Evolutionary conservation across 2,797 vertebrate species (phyloP), one percentile per base, ranked within the genome.

Genomic region (Labroides dimidiatus): DNA sequence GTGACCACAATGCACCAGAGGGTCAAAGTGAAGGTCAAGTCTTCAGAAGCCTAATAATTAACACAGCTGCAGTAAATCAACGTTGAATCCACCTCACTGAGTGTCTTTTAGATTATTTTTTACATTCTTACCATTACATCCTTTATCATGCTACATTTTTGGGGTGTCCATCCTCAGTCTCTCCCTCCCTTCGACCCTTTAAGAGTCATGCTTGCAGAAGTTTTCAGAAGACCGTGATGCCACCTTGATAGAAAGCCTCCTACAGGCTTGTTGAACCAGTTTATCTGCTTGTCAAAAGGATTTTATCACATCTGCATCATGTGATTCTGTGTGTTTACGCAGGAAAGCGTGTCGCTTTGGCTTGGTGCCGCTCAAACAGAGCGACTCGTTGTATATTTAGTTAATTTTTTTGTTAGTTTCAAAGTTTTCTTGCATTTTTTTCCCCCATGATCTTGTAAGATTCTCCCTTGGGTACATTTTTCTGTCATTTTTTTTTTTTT

Each of bases 301-400:
- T 27, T 19, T 30, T 12, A 30, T n/a, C 62, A 59, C 64, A 45
- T 56, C 64, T 65, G 39, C 10, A 15, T 45, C 61, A 52, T n/a
- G 1, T 55, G 14, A 14, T 20, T 4, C 4, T 12, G 10, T 42
- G 37, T 53, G 20, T 57, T 65, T 36, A 49, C 37, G 30, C 14
- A 50, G 24, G 2, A 0, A 50, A 30, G 6, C 14, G 23, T 15
- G 14, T 33, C 11, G 6, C 9, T 19, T 19, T 27, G 2, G 19
- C 15, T 21, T 50, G 12, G 17, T 20, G 37, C 4, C 21, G 47
- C 42, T 30, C 9, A n/a, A n/a, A 33, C 51, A 19, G 4, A 33
- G 1, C 10, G 17, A 43, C 55, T 21, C 12, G 3, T 9, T 27
- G 24, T n/a, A 4, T 12, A 47, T 47, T 47, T 3, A 47, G 12